Conservation (phyloP, 2,113 vertebrate species). For the Dolichotis patagonum region DNA sequence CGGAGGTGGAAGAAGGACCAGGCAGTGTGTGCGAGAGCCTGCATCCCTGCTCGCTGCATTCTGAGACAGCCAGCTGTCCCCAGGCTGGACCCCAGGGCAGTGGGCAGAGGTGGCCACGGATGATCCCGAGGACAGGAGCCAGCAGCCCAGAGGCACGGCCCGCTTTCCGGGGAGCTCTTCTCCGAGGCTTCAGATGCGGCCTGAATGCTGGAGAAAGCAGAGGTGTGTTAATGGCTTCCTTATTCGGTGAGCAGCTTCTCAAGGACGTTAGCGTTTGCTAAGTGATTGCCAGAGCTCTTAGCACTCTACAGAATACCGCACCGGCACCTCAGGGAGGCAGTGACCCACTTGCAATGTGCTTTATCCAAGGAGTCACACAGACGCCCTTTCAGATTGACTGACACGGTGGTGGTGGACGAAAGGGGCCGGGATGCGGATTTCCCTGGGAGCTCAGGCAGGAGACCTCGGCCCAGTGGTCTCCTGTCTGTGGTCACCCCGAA, state of each 20-base stretch:
- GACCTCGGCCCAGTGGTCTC: fast-evolving
- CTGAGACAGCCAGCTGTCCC: fast-evolving
- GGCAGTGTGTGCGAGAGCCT: fast-evolving
- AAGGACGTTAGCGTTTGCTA: background rate
- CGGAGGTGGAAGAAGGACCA: fast-evolving
- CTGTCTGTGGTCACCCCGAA: background rate
- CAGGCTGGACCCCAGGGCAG: fast-evolving
- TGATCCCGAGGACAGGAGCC: background rate
- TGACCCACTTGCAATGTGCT: background rate
- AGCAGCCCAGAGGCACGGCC: fast-evolving
- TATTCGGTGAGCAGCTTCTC: background rate
- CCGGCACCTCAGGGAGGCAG: background rate
- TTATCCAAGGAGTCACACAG: background rate
- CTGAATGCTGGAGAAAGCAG: background rate
- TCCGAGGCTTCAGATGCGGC: fast-evolving
- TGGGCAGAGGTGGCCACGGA: fast-evolving
- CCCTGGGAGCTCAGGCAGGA: background rate
- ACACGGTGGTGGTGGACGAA: fast-evolving
- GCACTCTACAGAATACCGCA: background rate
- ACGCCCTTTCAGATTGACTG: background rate
- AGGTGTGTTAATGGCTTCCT: background rate
- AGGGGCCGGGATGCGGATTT: background rate
- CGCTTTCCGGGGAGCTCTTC: background rate
- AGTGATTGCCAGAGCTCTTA: background rate
- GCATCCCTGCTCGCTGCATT: fast-evolving